These are phyloP conservation scores for Drosophila mercatorum DNA, from an alignment of 2,888 invertebrate species.

Conservation along the genomic window DNA sequence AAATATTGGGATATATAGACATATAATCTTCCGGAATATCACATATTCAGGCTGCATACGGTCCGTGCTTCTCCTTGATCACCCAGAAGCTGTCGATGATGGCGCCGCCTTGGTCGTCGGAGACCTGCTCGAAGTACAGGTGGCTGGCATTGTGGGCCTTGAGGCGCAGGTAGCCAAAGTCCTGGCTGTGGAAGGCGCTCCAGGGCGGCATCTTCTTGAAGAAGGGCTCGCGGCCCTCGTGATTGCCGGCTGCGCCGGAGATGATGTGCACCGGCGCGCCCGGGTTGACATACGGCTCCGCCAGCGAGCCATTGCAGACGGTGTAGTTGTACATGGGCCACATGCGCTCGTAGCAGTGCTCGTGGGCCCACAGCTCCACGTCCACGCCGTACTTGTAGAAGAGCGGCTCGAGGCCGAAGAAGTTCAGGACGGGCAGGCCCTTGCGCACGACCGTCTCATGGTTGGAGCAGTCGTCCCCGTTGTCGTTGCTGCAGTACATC, in stretches of 20 bases:
- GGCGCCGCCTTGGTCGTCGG: slow-evolving; percentile 89
- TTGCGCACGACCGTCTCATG: slow-evolving; percentile 88
- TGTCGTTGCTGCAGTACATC: slow-evolving; percentile 95
- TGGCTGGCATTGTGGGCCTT: slow-evolving; percentile 92
- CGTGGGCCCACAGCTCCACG: slow-evolving; percentile 97
- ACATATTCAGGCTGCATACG: slow-evolving; percentile 51
- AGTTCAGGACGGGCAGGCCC: slow-evolving; percentile 88
- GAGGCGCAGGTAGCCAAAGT: slow-evolving; percentile 97
- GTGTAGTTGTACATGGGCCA: slow-evolving; percentile 96
- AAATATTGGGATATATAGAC: slow-evolving; percentile 15
- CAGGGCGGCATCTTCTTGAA: slow-evolving; percentile 87
- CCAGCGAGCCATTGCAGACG: slow-evolving; percentile 87
- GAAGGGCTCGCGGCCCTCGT: slow-evolving; percentile 93
- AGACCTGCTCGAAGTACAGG: slow-evolving; percentile 94
- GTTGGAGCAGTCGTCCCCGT: slow-evolving; percentile 91
- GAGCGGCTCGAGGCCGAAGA: slow-evolving; percentile 92
- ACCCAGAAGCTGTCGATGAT: slow-evolving; percentile 89
- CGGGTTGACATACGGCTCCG: slow-evolving; percentile 86
- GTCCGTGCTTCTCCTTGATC: slow-evolving; percentile 86
- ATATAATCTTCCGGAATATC: slow-evolving; percentile 7
- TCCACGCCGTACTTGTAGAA: slow-evolving; percentile 96
- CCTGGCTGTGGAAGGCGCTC: slow-evolving; percentile 93
- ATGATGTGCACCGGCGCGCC: slow-evolving; percentile 95
- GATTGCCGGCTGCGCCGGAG: slow-evolving; percentile 95
- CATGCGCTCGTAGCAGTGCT: slow-evolving; percentile 97